Evolutionary conservation across 2,113 vertebrate species (phyloP).

Genomic region (Delphinus delphis): DNA sequence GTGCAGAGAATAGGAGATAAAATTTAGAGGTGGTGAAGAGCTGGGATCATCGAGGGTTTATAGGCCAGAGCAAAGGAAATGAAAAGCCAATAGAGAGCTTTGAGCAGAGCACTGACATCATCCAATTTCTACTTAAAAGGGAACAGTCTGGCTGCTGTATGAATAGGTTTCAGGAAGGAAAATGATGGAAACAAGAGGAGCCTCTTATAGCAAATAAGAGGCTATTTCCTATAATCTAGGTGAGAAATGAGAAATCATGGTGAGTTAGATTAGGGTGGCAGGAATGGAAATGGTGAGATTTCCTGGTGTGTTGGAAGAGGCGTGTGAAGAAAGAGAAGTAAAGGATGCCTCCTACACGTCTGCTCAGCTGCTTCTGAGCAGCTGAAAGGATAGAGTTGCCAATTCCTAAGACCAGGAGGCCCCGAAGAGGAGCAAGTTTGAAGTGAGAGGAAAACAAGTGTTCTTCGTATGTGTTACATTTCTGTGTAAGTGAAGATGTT

Average conservation of each 20-base stretch:
- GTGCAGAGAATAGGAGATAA: not conserved
- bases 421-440: not conserved
- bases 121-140: not conserved
- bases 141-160: not conserved
- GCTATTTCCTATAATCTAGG: not conserved
- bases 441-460: not conserved
- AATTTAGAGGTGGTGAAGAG: not conserved
- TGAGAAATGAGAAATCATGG: not conserved
- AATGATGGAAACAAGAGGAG: not conserved
- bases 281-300: not conserved
- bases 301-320: not conserved
- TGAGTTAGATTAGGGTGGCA: not conserved
- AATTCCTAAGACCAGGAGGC: not conserved
- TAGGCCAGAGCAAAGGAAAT: not conserved
- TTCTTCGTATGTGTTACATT: not conserved
- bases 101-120: not conserved
- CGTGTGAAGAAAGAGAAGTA: not conserved
- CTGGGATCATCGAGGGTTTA: not conserved
- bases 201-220: not conserved
- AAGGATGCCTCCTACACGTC: not conserved
- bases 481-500: not conserved
- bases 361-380: not conserved
- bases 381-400: not conserved
- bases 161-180: not conserved
- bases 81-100: not conserved